Base-by-base conservation (phyloP, 2,888 invertebrate species). In the Neoascia interrupta region DNA sequence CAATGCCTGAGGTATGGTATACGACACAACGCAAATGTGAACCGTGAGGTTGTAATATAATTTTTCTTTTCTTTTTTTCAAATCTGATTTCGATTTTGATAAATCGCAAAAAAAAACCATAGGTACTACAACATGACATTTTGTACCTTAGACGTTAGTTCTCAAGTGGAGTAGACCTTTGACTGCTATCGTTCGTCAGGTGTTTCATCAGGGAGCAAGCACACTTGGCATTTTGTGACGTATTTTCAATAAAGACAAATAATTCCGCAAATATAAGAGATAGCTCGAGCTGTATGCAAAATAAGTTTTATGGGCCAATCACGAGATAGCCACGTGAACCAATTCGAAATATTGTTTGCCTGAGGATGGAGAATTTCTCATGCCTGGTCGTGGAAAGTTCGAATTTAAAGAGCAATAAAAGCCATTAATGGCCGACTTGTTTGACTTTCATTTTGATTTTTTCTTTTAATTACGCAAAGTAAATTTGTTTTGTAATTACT, bases 301-400 rank as follows among this genome's bases (percentile, higher is more conserved):
- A n/a, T n/a, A n/a, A 37, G 18, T 26, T 28, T 37, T 26, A 26
- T 18, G 10, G 2, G 28, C 18, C 13, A 53, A 43, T 41, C 64
- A 64, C 53, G 43, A 54, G 64, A 36, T 26, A 53, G 26, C 15
- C 64, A 64, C 53, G 54, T 64, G 53, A 54, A 13, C n/a, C n/a
- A n/a, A n/a, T n/a, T n/a, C n/a, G n/a, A n/a, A n/a, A n/a, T n/a
- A n/a, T n/a, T n/a, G n/a, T n/a, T n/a, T n/a, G n/a, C n/a, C n/a
- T n/a, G n/a, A n/a, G n/a, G n/a, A n/a, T n/a, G n/a, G n/a, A n/a
- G n/a, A n/a, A n/a, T n/a, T n/a, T n/a, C n/a, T n/a, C n/a, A n/a
- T n/a, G n/a, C n/a, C n/a, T n/a, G n/a, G n/a, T n/a, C n/a, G n/a
- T n/a, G n/a, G n/a, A n/a, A n/a, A n/a, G n/a, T n/a, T n/a, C n/a